These are phyloP conservation scores for Phalacrocorax carbo DNA, from an alignment of 2,113 vertebrate species.

Conservation along the genomic window DNA sequence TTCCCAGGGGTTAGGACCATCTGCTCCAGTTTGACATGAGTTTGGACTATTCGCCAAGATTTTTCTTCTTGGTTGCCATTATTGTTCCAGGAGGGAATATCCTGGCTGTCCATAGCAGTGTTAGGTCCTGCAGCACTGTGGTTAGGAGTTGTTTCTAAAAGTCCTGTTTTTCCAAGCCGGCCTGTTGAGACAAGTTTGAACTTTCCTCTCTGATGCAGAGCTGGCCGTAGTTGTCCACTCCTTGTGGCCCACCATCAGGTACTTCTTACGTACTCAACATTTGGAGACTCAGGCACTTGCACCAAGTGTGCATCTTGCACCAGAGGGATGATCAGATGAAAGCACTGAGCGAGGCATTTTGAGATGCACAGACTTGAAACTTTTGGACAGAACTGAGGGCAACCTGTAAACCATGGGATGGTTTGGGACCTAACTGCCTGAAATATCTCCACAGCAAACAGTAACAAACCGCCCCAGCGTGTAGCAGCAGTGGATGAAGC, in stretches of 20 bases:
- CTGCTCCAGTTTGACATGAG: not conserved
- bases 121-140: not conserved
- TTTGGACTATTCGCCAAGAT: not conserved
- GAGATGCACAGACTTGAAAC: not conserved
- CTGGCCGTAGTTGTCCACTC: not conserved
- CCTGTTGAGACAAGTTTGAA: not conserved
- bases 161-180: not conserved
- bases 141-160: not conserved
- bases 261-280: not conserved
- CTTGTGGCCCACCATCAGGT: not conserved
- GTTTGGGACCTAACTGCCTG: not conserved
- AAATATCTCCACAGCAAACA: not conserved
- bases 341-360: not conserved
- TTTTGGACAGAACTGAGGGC: not conserved
- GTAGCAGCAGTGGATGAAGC: not conserved
- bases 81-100: not conserved
- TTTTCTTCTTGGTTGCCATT: not conserved
- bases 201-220: not conserved
- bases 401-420: not conserved
- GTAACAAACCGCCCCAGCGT: rapidly evolving
- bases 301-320: rapidly evolving
- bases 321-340: not conserved
- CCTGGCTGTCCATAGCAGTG: not conserved
- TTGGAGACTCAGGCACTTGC: not conserved
- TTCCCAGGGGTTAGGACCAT: not conserved